These are phyloP conservation scores for Lagopus muta DNA, from an alignment of 2,113 vertebrate species.

Conservation along the genomic window DNA sequence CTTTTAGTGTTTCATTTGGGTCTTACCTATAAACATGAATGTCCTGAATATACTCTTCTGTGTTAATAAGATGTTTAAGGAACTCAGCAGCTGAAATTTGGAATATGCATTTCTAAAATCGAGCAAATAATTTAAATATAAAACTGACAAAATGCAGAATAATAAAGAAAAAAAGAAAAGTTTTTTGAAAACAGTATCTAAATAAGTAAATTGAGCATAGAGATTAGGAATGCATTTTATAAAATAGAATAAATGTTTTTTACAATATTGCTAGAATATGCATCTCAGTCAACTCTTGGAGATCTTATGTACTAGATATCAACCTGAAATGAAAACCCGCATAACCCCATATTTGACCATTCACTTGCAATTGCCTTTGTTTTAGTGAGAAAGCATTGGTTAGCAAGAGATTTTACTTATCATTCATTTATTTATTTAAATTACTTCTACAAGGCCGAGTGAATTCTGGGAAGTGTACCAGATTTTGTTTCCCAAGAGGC, in stretches of 20 bases:
- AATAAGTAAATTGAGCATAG: background rate
- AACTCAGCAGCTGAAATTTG: background rate
- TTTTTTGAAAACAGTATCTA: background rate
- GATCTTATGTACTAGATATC: background rate
- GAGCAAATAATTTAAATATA: background rate
- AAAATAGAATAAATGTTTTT: background rate
- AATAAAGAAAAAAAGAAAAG: background rate
- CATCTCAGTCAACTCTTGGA: background rate
- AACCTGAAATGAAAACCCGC: background rate
- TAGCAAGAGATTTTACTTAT: background rate
- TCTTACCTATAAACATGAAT: background rate
- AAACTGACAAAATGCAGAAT: background rate
- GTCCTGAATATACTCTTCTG: background rate
- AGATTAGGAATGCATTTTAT: background rate
- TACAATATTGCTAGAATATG: background rate
- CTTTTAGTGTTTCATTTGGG: background rate
- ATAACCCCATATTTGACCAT: background rate
- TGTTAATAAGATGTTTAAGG: background rate
- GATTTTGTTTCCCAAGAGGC: background rate
- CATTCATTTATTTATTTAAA: conserved; percentile 25
- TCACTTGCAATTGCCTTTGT: background rate
- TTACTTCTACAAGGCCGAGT: conserved; percentile 3
- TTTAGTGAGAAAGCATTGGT: background rate
- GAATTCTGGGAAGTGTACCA: conserved; percentile 16
- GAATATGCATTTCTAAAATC: background rate